Evolutionary conservation across 2,797 vertebrate species (phyloP).

Genomic region (Schizothorax lantsangensis): DNA sequence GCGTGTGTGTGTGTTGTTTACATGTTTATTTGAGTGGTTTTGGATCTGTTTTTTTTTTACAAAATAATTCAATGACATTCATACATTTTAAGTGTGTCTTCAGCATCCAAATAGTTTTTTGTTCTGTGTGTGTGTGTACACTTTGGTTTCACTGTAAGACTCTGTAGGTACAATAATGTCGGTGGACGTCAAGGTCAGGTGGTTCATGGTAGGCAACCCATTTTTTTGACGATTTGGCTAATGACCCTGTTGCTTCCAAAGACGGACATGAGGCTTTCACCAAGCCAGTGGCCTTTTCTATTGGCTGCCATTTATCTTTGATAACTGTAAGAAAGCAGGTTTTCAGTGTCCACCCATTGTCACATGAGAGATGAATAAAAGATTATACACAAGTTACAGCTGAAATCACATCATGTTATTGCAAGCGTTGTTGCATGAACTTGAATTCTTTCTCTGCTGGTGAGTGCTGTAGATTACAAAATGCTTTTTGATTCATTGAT

Average conservation of each 20-base stretch:
- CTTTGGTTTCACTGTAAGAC: too few relatives aligned
- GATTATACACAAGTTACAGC: background rate
- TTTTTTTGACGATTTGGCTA: background rate
- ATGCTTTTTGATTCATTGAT: background rate
- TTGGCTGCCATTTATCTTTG: background rate
- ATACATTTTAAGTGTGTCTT: background rate
- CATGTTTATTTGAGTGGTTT: too few relatives aligned
- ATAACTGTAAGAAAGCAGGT: background rate
- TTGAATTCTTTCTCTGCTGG: background rate
- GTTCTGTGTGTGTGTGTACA: too few relatives aligned
- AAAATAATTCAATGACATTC: background rate
- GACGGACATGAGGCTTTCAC: background rate
- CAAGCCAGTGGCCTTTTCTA: background rate
- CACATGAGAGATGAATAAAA: background rate
- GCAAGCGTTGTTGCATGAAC: background rate
- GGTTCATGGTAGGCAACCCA: background rate
- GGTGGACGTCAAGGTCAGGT: background rate
- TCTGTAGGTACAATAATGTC: too few relatives aligned
- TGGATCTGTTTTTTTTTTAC: too few relatives aligned
- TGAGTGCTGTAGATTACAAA: background rate
- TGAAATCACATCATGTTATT: background rate
- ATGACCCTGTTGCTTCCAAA: background rate
- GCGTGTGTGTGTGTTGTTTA: too few relatives aligned
- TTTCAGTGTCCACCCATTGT: background rate
- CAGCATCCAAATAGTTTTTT: background rate